phyloP scores from a whole-genome alignment of 1,140 invertebrate species.

The Maniola jurtina region DNA sequence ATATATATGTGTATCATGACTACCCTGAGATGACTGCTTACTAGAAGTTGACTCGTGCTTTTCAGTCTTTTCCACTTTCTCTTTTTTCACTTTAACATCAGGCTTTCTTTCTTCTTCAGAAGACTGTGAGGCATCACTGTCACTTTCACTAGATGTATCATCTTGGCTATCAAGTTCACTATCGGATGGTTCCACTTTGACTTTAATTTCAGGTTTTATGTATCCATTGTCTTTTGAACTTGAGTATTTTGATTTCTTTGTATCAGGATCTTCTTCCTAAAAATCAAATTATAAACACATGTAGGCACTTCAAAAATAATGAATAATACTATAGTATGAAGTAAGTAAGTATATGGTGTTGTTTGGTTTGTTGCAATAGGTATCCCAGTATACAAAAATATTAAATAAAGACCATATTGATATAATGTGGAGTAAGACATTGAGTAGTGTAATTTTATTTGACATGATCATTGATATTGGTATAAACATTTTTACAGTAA shows the following conservation, averaged over 20 bases:
- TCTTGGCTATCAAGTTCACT: slow-evolving; percentile 45
- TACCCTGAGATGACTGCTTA: slow-evolving; percentile 47
- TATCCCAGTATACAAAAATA: neutral
- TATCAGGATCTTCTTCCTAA: slow-evolving; percentile 58
- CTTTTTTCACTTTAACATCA: slow-evolving; percentile 43
- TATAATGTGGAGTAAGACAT: neutral
- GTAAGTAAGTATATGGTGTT: neutral
- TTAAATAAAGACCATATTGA: neutral
- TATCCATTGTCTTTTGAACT: slow-evolving; percentile 50
- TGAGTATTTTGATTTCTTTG: slow-evolving; percentile 53
- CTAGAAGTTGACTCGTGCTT: slow-evolving; percentile 40
- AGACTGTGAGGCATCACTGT: slow-evolving; percentile 54
- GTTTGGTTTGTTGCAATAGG: neutral
- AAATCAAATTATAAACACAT: slow-evolving; percentile 8
- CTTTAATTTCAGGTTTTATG: slow-evolving; percentile 43
- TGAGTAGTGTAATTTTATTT: neutral
- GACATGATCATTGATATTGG: neutral
- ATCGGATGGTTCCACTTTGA: slow-evolving; percentile 46
- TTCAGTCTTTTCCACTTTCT: slow-evolving; percentile 38
- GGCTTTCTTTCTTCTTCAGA: slow-evolving; percentile 49
- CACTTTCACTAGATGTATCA: slow-evolving; percentile 61
- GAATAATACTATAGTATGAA: neutral
- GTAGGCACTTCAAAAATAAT: too few species aligned
- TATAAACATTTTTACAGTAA: slow-evolving; percentile 14
- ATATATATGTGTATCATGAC: slow-evolving; percentile 42